Evolutionary conservation across 2,888 invertebrate species (phyloP), one percentile per base, ranked within the genome.

Genomic region (Drosophila kuntzei): DNA sequence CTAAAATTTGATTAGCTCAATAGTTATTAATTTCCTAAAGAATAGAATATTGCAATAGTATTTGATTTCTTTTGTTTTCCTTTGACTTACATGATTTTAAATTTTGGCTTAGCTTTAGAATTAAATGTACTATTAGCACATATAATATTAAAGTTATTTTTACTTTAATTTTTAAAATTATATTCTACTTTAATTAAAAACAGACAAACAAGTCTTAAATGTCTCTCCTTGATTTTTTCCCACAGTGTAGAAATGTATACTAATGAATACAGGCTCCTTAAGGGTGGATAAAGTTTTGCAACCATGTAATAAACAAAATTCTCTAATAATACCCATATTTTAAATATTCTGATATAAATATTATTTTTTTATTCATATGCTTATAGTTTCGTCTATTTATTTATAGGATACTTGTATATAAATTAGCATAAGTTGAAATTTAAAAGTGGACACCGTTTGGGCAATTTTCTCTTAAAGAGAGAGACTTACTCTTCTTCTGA

Each of bases 211-310:
- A 9, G 27, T 0, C 9, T 2, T 27, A 7, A 27, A 32, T 32
- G n/a, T 12, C n/a, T 32, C 12, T 12, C 14, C 2, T 2, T 8
- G 2, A n/a, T n/a, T 36, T 36, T 71, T 61, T 27, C 12, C 6
- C 9, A 11, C 39, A 58, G 73, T 73, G 73, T 60, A 60, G 0
- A 41, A 50, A 60, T 73, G 57, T 76, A 65, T 74, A 74, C 71
- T 47, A 55, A 47, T 49, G 49, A 27, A 47, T 32, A 41, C 36
- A 44, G 36, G 16, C 44, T 53, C 8, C 34, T 37, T 49, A 53
- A 37, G 71, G 76, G 76, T 71, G 34, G 39, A 41, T 68, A 18
- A 34, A 20, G 32, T n/a, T 18, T 36, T 20, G 41, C 20, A 2
- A 9, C 16, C 32, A 50, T 36, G 9, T 20, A 39, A 25, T 37